Base-by-base conservation (phyloP, 1,140 invertebrate species). In the Planococcus citri region DNA sequence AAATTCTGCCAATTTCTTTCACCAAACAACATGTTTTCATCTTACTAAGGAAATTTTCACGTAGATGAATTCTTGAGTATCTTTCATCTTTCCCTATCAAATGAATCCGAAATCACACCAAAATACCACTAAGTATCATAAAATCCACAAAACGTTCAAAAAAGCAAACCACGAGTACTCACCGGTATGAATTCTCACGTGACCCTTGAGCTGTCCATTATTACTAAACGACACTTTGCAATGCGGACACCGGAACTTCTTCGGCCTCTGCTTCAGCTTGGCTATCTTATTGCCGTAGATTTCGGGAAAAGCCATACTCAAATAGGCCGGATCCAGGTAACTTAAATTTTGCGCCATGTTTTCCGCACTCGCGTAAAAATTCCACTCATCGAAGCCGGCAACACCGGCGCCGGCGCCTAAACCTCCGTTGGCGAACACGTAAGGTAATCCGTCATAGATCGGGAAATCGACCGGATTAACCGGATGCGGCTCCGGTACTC, bases 141-240 rank as follows among this genome's bases (percentile, higher is more conserved):
- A n/a, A n/a, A n/a, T n/a, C n/a, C n/a, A n/a, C n/a, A n/a, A n/a
- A n/a, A n/a, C n/a, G n/a, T n/a, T n/a, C n/a, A n/a, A n/a, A 72
- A 51, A 51, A 17, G 10, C 41, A 17, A n/a, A n/a, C n/a, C n/a
- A n/a, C n/a, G n/a, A n/a, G 6, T 72, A 77, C 77, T 82, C 78
- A 85, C 92, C 92, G 41, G 92, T 95, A 77, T 96, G 93, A 61
- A 95, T 95, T 22, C 93, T 81, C 17, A 94, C 85, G 76, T 96
- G 93, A 70, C 92, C 92, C 77, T 90, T 92, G 0, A 96, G 81
- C 75, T 96, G 93, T 0, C 93, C 92, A 77, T 94, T 94, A 77
- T 95, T 96, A 33, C 90, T 93, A 76, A 95, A 95, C 0, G 89
- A 90, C 0, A 93, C 90, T 70, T 91, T 83, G 76, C 92, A 95